A percentile compares a stretch with the other conserved stretches of the same genome.
Conservation (phyloP, 2,113 vertebrate genomes). For the Psettodes erumei region DNA sequence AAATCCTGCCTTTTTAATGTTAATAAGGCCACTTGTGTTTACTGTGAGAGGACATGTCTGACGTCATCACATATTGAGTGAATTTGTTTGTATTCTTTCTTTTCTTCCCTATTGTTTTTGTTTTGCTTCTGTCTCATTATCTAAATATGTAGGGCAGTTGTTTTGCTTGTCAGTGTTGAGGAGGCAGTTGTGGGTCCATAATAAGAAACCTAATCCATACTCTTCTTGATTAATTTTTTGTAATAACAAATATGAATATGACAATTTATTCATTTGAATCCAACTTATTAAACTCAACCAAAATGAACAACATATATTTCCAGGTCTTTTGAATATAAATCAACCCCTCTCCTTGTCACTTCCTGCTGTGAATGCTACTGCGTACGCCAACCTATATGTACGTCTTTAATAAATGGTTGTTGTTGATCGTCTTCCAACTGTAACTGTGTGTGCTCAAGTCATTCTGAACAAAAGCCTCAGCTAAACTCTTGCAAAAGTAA, state of each 20-base stretch:
- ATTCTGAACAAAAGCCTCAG: background rate
- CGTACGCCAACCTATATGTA: background rate
- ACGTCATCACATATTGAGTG: conserved; percentile 6
- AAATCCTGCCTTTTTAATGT: conserved; percentile 26
- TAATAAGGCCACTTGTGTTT: conserved; percentile 36
- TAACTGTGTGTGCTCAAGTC: background rate
- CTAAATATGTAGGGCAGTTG: background rate
- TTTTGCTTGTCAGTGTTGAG: conserved; percentile 20
- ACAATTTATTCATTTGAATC: conserved; percentile 10
- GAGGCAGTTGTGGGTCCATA: conserved; percentile 2
- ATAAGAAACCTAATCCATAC: conserved; percentile 4
- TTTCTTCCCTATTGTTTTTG: conserved; percentile 6
- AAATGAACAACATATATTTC: too few relatives aligned
- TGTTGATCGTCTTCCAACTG: background rate
- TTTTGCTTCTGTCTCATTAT: background rate
- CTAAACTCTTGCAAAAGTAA: background rate
- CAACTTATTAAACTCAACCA: background rate
- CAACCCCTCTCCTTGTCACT: background rate
- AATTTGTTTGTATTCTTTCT: conserved; percentile 8
- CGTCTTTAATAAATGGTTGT: background rate
- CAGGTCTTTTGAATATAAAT: conserved; percentile 14
- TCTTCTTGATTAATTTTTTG: too few relatives aligned
- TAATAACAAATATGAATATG: conserved; percentile 15
- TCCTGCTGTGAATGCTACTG: background rate
- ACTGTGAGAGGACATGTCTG: conserved; percentile 2